These are phyloP conservation scores for Gymnarchus niloticus DNA, from an alignment of 2,113 vertebrate genomes.

Conservation along the genomic window DNA sequence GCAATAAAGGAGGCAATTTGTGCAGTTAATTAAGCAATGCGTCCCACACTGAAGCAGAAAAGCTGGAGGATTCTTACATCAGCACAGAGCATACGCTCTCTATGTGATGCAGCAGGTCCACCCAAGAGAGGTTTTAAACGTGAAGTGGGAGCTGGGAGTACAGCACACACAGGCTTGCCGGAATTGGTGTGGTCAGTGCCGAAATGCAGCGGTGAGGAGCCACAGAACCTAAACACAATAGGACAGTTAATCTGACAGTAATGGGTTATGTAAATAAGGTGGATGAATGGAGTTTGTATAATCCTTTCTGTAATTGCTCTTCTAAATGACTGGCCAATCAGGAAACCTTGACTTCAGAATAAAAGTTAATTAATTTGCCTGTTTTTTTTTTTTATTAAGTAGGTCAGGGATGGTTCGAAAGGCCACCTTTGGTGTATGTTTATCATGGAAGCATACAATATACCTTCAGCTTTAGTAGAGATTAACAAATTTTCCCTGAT, in stretches of 20 bases:
- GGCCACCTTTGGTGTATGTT: neutral
- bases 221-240: neutral
- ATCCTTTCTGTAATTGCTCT: neutral
- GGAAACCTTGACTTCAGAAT: neutral
- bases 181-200: slow-evolving; percentile 12
- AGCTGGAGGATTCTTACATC: too few species aligned
- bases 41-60: neutral
- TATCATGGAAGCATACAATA: neutral
- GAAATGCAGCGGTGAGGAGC: slow-evolving; percentile 11
- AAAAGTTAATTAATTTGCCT: neutral
- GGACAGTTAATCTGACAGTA: slow-evolving; percentile 13
- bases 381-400: neutral
- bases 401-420: neutral
- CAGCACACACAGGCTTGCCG: neutral
- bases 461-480: too few species aligned
- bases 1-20: neutral
- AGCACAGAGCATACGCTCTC: too few species aligned
- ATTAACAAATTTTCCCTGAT: slow-evolving; percentile 1
- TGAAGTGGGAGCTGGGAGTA: neutral
- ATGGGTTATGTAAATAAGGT: slow-evolving; percentile 19
- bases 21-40: neutral
- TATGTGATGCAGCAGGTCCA: too few species aligned
- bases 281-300: neutral
- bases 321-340: slow-evolving; percentile 31
- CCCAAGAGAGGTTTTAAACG: neutral